phyloP scores from a whole-genome alignment of 2,797 vertebrate genomes.

The Stomatorhinus walkeri region DNA sequence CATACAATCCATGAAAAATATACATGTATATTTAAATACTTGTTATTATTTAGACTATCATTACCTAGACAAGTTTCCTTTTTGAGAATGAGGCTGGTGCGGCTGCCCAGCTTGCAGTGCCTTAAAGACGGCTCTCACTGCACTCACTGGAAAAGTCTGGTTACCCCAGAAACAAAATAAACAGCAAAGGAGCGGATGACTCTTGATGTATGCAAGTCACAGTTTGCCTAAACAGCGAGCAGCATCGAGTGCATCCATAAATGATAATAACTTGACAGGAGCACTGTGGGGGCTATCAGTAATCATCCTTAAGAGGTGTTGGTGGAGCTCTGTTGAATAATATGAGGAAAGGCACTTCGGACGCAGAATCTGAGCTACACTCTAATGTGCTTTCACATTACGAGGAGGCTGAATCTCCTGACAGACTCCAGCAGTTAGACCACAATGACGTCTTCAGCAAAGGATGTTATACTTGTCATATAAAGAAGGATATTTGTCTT shows the following conservation, averaged over 20 bases:
- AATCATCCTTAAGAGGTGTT: not conserved
- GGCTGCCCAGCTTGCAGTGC: not conserved
- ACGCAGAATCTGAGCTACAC: not conserved
- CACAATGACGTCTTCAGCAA: not conserved
- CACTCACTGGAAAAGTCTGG: not conserved
- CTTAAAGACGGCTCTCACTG: not conserved
- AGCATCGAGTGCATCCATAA: not conserved
- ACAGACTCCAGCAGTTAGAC: not conserved
- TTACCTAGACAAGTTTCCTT: not conserved
- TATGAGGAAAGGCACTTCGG: not conserved
- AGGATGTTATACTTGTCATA: not conserved
- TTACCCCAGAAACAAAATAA: slow-evolving; percentile 1
- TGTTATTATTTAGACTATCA: not conserved
- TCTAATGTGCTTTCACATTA: not conserved
- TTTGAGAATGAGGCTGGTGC: not conserved
- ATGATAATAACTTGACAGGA: slow-evolving; percentile 6
- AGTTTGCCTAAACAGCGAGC: not conserved
- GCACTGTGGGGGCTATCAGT: not conserved
- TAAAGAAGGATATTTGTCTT: not conserved
- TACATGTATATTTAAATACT: not conserved
- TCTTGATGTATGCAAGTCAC: not conserved
- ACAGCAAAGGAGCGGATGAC: not conserved
- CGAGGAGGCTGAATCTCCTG: not conserved
- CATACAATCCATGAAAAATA: not conserved
- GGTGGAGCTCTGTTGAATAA: not conserved